phyloP scores from a whole-genome alignment of 2,113 vertebrate genomes.

The Chlorodrepanis virens region DNA sequence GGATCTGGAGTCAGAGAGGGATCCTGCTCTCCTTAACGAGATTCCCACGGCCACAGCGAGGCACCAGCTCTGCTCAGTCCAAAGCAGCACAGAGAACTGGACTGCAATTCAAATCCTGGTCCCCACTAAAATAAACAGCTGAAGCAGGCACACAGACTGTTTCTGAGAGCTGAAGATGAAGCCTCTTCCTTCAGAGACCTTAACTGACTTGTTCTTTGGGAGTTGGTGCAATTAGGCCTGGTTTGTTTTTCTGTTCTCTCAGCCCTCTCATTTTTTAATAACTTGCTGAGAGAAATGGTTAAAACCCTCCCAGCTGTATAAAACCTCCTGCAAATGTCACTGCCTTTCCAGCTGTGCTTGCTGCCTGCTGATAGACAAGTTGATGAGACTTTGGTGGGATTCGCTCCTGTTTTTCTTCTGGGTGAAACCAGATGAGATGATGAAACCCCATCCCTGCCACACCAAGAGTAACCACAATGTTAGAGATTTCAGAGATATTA shows the following conservation, averaged over 20 bases:
- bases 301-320: background rate
- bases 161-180: background rate
- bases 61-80: background rate
- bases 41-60: rapidly evolving
- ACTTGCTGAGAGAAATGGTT: background rate
- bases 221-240: background rate
- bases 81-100: rapidly evolving
- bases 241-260: background rate
- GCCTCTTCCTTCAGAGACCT: background rate
- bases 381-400: background rate
- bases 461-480: background rate
- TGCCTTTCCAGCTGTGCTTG: background rate
- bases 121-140: background rate
- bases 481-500: no score
- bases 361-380: background rate
- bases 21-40: background rate
- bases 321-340: background rate
- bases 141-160: background rate
- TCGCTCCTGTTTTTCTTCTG: rapidly evolving
- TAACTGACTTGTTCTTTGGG: background rate
- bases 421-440: background rate
- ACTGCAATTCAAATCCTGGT: background rate
- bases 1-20: background rate
- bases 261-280: background rate
- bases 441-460: background rate